Percentiles rank a stretch among this genome's conserved stretches.
phyloP scores from a whole-genome alignment of 2,113 vertebrate genomes.

The Oncorhynchus tshawytscha region DNA sequence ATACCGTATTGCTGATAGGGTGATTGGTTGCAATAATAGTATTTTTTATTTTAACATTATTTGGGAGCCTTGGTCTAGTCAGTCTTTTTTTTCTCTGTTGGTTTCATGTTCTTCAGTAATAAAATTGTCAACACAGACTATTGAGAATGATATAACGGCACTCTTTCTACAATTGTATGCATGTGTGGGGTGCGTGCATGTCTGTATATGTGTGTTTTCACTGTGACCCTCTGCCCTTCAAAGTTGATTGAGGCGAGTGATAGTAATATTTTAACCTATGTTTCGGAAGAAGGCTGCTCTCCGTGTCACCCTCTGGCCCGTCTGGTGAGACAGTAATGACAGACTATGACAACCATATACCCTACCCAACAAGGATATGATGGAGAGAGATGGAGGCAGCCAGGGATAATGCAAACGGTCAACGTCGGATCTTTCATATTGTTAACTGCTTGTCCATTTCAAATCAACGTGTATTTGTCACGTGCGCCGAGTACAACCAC shows the following conservation, averaged over 20 bases:
- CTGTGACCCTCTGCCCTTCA: too few relatives aligned
- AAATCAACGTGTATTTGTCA: too few relatives aligned
- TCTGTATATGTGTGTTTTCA: not conserved
- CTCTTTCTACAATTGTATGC: conserved; percentile 38
- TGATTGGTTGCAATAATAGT: conserved; percentile 23
- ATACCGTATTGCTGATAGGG: conserved; percentile 45
- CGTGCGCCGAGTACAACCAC: too few relatives aligned
- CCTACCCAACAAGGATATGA: conserved; percentile 17
- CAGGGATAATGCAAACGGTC: conserved; percentile 42
- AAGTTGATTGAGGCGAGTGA: too few relatives aligned
- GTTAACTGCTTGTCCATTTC: conserved; percentile 55
- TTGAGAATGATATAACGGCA: conserved; percentile 36
- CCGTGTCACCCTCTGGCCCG: not conserved
- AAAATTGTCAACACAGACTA: conserved; percentile 37
- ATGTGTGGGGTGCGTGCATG: not conserved
- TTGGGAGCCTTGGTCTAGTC: conserved; percentile 34
- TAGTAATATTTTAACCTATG: not conserved
- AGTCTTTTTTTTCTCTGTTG: conserved; percentile 52
- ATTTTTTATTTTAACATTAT: conserved; percentile 53
- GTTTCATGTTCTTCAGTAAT: conserved; percentile 19
- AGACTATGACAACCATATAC: conserved; percentile 37
- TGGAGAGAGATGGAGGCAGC: conserved; percentile 33
- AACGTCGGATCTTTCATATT: conserved; percentile 49
- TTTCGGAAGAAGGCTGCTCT: not conserved
- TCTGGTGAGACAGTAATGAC: not conserved